These are phyloP conservation scores for Grammomys dolichurus DNA, from an alignment of 2,113 vertebrate genomes.

Conservation along the genomic window DNA sequence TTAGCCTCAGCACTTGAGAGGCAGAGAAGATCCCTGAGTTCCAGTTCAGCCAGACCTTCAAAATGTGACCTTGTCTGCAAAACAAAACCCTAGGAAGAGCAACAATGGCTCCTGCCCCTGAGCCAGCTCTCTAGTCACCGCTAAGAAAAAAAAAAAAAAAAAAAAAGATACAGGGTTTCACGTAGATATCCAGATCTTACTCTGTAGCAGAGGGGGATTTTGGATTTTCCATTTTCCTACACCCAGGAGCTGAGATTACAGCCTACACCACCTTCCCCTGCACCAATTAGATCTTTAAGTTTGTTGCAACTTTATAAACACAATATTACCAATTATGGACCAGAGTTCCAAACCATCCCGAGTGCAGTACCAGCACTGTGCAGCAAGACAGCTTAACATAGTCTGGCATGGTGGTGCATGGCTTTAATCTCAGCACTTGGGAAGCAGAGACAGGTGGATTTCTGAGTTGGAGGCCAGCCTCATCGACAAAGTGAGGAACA, in stretches of 20 bases:
- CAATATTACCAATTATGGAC: not conserved
- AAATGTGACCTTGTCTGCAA: not conserved
- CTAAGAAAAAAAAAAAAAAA: not conserved
- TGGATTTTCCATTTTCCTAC: not conserved
- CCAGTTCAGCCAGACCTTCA: not conserved
- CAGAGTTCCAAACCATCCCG: not conserved
- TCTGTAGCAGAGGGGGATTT: not conserved
- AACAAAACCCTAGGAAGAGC: not conserved
- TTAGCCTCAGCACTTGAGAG: not conserved
- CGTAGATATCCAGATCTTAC: not conserved
- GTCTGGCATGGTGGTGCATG: not conserved
- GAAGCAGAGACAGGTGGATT: not conserved
- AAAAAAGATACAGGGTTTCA: not conserved
- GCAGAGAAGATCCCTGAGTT: not conserved
- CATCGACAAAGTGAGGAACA: no score
- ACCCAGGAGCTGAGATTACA: not conserved
- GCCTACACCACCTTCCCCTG: not conserved
- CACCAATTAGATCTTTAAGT: not conserved
- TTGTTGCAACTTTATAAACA: not conserved
- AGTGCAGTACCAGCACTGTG: not conserved
- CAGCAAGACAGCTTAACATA: not conserved
- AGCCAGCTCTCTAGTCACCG: not conserved
- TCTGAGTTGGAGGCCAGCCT: not conserved
- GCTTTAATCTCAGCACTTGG: not conserved
- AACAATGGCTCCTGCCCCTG: not conserved